Base-by-base conservation (phyloP, 35 echinoderm and acorn worm genomes). In the Heliocidaris tuberculata region DNA sequence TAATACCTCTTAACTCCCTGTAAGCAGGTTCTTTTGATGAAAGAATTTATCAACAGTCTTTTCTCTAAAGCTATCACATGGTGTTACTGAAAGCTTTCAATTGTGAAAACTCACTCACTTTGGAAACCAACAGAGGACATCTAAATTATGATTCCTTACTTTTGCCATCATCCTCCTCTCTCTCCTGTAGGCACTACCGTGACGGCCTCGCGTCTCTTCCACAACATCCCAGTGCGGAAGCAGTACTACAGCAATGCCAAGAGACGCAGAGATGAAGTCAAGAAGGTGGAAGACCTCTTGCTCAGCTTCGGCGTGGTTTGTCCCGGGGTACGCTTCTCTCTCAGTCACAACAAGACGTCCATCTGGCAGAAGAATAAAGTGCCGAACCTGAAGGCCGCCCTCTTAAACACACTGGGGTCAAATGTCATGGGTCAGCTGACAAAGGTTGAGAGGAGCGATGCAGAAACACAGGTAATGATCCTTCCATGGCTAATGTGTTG, bases 351-450 rank as follows among this genome's bases (percentile, higher is more conserved):
- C 60, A 99, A 97, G 94, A 96, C 93, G 31, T 19, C 88, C 29
- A 52, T 99, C 16, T 97, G 97, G 96, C 98, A 99, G 88, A 99
- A 97, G 86, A 97, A 96, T 78, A 97, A 96, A 95, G 90, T 94
- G 27, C 59, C 96, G 17, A 94, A 96, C 61, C 70, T 94, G 49
- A 97, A 94, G 94, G 70, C 89, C 31, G 98, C 98, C 42, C 88
- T 99, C 2, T 78, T 97, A 71, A 99, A 95, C 56, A 95, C 93
- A 0, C 86, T 95, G 60, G 98, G 98, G 48, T 94, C 95, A 31
- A 97, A 48, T 90, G 96, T 97, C n/a, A 97, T 99, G 95, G 86
- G 50, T 61, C 97, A 96, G 42, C 95, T 99, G 97, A 85, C 71
- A n/a, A 17, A 48, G 56, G 90, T 97, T 21, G 90, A 95, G 86